phyloP scores from a whole-genome alignment of 2,888 invertebrate species.

The Herminia tarsipennalis region DNA sequence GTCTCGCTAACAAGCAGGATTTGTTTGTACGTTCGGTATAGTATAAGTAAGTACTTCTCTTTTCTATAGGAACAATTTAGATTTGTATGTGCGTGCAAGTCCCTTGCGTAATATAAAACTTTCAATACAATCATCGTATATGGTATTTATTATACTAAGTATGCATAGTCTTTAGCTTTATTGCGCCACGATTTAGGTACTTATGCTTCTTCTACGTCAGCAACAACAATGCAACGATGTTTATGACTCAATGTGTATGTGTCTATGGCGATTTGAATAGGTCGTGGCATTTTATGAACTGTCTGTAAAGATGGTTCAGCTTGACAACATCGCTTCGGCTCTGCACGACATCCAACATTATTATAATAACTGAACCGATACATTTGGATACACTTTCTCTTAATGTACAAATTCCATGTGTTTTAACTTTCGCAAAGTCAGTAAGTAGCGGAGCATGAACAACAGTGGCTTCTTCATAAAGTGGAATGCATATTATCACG shows the following conservation, averaged over 20 bases:
- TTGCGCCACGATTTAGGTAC: constrained; percentile 24
- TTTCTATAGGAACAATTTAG: constrained; percentile 22
- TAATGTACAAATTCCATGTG: constrained; percentile 46
- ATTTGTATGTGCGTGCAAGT: not conserved
- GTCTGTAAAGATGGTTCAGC: constrained; percentile 19
- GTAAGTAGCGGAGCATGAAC: constrained; percentile 24
- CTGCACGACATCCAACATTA: constrained; percentile 27
- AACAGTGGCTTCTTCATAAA: constrained; percentile 14
- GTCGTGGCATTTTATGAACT: constrained; percentile 29
- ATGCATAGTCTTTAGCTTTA: constrained; percentile 18
- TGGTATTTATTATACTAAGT: too few relatives aligned
- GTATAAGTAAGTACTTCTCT: too few relatives aligned
- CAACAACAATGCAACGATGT: constrained; percentile 23
- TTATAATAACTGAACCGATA: constrained; percentile 37
- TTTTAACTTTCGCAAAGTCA: constrained; percentile 43
- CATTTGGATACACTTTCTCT: constrained; percentile 65
- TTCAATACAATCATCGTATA: constrained; percentile 36
- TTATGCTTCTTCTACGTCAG: constrained; percentile 28
- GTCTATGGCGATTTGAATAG: constrained; percentile 17
- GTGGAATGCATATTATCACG: constrained; percentile 28
- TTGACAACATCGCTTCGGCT: constrained; percentile 28
- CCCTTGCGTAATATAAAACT: constrained; percentile 20
- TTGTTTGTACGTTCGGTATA: constrained; percentile 31
- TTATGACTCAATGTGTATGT: constrained; percentile 22
- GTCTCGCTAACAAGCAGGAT: constrained; percentile 45